Percentiles rank a stretch among this genome's conserved stretches.
phyloP scores from a whole-genome alignment of 2,888 invertebrate species.

The Limnephilus rhombicus region DNA sequence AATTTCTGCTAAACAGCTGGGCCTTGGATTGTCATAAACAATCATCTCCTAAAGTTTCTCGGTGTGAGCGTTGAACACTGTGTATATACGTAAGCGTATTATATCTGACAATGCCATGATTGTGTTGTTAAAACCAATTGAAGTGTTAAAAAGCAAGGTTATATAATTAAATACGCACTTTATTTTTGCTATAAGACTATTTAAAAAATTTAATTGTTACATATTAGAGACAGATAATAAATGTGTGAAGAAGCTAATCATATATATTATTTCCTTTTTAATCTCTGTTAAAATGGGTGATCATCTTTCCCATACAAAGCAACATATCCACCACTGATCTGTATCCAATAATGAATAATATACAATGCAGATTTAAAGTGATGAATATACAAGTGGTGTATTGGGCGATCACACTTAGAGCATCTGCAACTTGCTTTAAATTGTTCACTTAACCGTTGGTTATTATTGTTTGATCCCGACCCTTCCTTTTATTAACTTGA shows the following conservation, averaged over 20 bases:
- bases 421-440: conserved; percentile 47
- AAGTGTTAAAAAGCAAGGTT: no score
- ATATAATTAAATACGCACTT: no score
- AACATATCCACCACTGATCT: background rate
- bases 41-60: no score
- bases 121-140: no score
- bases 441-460: conserved; percentile 33
- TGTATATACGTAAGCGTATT: no score
- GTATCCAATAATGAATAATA: background rate
- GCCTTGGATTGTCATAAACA: no score
- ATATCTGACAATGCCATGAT: no score
- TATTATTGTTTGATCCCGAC: background rate
- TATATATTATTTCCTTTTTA: background rate
- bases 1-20: no score
- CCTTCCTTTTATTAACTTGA: background rate
- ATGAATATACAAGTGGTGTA: background rate
- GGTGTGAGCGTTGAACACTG: no score
- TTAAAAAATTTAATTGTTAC: background rate
- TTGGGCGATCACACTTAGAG: conserved; percentile 32
- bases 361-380: background rate
- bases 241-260: background rate
- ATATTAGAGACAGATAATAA: background rate
- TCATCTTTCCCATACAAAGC: background rate
- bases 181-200: no score
- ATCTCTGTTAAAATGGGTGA: background rate